These are phyloP conservation scores for Bombus superbus DNA, from an alignment of 1,140 invertebrate species.

Conservation along the genomic window DNA sequence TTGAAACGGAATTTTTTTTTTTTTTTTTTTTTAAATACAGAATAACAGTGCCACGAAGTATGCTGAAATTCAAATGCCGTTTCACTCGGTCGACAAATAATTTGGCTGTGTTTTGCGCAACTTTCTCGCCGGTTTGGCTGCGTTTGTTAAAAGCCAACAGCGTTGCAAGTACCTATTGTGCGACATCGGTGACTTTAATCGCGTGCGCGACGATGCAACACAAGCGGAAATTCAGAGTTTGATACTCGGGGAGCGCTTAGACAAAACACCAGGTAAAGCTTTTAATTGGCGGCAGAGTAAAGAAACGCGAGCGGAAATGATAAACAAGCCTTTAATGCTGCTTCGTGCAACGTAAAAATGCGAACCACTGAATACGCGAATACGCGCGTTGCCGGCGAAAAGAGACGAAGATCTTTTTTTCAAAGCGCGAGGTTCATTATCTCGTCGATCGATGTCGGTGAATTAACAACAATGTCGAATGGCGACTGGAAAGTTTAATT, in stretches of 20 bases:
- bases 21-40: background rate
- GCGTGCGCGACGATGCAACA: background rate
- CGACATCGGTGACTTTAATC: background rate
- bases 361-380: background rate
- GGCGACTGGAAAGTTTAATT: background rate
- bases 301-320: background rate
- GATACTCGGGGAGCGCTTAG: background rate
- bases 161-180: background rate
- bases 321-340: background rate
- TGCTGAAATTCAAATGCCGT: background rate
- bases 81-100: background rate
- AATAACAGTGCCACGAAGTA: no score
- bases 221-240: background rate
- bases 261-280: background rate
- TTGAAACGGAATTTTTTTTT: background rate
- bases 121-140: background rate
- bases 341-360: background rate
- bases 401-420: background rate
- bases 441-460: no score
- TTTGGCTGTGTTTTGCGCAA: background rate
- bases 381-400: background rate
- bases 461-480: background rate
- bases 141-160: background rate
- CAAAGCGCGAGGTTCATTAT: background rate
- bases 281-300: slow-evolving; percentile 17